Conservation (phyloP, 2,888 invertebrate genomes). For the Bursaphelenchus okinawaensis region DNA sequence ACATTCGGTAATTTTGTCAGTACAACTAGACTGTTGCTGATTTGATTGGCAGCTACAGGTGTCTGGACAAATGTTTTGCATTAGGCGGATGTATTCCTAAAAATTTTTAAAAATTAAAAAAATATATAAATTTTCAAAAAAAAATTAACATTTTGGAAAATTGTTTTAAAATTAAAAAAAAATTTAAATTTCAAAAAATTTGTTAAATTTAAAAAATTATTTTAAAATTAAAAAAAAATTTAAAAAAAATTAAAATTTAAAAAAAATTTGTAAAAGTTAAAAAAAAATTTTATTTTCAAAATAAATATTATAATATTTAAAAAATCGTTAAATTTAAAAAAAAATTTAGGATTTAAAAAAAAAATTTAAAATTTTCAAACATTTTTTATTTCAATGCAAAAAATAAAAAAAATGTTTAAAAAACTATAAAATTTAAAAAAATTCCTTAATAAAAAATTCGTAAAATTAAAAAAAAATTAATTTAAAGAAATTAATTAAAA, state of each 20-base stretch:
- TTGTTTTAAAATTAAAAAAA: too few species aligned
- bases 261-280: background rate
- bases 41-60: background rate
- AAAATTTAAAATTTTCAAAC: too few species aligned
- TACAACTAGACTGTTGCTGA: background rate
- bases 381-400: background rate
- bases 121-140: background rate
- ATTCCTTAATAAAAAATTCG: too few species aligned
- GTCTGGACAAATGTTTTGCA: background rate
- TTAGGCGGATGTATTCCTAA: background rate
- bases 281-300: background rate
- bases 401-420: background rate
- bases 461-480: too few species aligned
- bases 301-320: too few species aligned
- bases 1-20: background rate
- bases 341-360: too few species aligned
- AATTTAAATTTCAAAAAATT: too few species aligned
- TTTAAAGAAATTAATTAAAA: too few species aligned
- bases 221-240: too few species aligned
- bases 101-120: background rate
- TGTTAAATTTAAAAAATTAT: too few species aligned
- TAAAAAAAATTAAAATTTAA: too few species aligned
- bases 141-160: background rate
- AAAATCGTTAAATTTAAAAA: too few species aligned
- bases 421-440: background rate